Evolutionary conservation across 2,797 vertebrate species (phyloP).

Genomic region (Oreonectes daqikongensis): DNA sequence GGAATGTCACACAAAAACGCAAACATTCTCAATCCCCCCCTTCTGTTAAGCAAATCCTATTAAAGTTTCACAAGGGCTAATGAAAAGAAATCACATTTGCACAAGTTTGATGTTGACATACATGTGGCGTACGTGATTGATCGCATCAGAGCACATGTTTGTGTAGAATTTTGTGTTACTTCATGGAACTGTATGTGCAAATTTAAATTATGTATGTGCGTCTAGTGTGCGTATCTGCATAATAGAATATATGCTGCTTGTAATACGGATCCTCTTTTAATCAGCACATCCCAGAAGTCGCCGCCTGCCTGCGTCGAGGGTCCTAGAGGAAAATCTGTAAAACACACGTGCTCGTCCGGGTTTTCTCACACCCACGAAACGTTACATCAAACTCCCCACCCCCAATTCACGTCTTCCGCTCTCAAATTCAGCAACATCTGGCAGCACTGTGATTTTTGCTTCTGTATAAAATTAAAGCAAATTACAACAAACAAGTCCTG

Average conservation of each 20-base stretch:
- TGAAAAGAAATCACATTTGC: slow-evolving; percentile 2
- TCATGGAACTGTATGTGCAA: not conserved
- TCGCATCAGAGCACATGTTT: not conserved
- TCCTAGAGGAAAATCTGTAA: slow-evolving; percentile 36
- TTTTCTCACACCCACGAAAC: slow-evolving; percentile 23
- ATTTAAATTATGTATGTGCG: slow-evolving; percentile 5
- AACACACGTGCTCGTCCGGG: slow-evolving; percentile 17
- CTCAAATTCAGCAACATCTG: slow-evolving; percentile 54
- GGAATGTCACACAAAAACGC: slow-evolving; percentile 35
- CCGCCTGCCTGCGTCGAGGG: slow-evolving; percentile 12
- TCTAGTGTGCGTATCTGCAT: slow-evolving; percentile 8
- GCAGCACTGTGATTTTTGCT: slow-evolving; percentile 43
- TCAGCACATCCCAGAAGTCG: slow-evolving; percentile 37
- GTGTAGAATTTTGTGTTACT: not conserved
- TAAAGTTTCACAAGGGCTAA: slow-evolving; percentile 1
- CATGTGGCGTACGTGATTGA: not conserved
- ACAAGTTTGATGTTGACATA: not conserved
- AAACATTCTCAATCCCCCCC: not conserved
- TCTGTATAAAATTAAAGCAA: slow-evolving; percentile 48
- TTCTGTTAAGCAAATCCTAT: not conserved
- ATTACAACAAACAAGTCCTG: not conserved
- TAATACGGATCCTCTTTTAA: slow-evolving; percentile 43
- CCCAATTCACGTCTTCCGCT: not conserved
- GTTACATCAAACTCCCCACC: not conserved
- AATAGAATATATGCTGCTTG: slow-evolving; percentile 22